Conservation (phyloP, 2,113 vertebrate species). For the Ophthalmolycus amberensis region DNA sequence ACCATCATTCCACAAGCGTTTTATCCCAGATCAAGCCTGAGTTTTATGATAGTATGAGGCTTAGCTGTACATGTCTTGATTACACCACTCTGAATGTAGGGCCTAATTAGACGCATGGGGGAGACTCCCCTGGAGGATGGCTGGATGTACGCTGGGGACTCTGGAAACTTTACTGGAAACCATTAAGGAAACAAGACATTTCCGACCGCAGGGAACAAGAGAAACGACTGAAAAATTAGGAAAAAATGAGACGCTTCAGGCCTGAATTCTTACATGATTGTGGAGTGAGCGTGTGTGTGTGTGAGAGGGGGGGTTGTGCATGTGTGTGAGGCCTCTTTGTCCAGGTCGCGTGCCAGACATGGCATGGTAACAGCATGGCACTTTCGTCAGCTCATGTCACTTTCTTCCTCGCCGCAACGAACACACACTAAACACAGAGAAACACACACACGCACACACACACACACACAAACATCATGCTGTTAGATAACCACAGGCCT, state of each 20-base stretch:
- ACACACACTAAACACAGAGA: conserved; percentile 9
- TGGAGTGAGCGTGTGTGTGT: conserved; percentile 23
- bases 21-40: conserved; percentile 45
- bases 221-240: conserved; percentile 59
- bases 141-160: conserved; percentile 71
- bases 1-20: conserved; percentile 27
- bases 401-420: neutral
- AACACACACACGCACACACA: neutral
- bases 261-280: conserved; percentile 54
- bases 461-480: neutral
- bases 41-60: conserved; percentile 42
- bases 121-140: conserved; percentile 61
- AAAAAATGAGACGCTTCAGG: conserved; percentile 54
- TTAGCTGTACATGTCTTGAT: conserved; percentile 58
- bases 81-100: conserved; percentile 48
- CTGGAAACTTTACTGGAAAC: conserved; percentile 79
- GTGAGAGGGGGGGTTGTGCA: neutral
- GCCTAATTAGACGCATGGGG: conserved; percentile 67
- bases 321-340: conserved; percentile 43
- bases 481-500: conserved; percentile 25
- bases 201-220: conserved; percentile 76
- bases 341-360: conserved; percentile 59
- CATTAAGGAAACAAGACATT: conserved; percentile 83
- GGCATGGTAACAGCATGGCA: conserved; percentile 30
- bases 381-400: neutral